These are phyloP conservation scores for Passer montanus DNA, from an alignment of 2,113 vertebrate species.

Conservation along the genomic window DNA sequence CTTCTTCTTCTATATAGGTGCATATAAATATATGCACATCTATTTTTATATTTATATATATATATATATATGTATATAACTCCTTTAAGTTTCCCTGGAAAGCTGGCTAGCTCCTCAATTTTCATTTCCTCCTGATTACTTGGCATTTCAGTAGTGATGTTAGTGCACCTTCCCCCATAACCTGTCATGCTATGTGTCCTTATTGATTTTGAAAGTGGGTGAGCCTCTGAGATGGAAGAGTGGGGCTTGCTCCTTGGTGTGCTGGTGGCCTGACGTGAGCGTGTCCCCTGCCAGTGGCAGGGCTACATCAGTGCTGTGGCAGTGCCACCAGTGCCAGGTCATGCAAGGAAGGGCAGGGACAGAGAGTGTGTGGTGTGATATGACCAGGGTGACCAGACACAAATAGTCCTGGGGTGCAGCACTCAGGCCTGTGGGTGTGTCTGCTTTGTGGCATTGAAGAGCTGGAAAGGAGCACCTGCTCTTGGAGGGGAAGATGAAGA, in stretches of 20 bases:
- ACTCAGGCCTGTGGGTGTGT: neutral
- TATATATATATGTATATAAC: neutral
- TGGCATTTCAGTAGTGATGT: neutral
- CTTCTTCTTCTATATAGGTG: neutral
- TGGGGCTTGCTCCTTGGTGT: rapidly evolving
- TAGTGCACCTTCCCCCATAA: neutral
- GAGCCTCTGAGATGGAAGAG: neutral
- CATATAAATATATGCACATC: neutral
- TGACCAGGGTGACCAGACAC: neutral
- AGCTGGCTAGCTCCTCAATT: neutral
- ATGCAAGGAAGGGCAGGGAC: neutral
- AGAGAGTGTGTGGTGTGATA: neutral
- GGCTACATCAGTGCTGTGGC: rapidly evolving
- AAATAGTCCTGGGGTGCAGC: no score
- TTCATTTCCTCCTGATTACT: neutral
- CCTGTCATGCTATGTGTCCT: rapidly evolving
- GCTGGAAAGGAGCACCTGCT: neutral
- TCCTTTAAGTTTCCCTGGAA: neutral
- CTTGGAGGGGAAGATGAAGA: neutral
- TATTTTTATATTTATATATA: neutral
- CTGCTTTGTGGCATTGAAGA: neutral
- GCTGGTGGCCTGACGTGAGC: rapidly evolving
- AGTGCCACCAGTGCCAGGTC: neutral
- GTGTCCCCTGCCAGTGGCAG: neutral
- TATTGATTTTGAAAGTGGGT: neutral